These are phyloP conservation scores for Hydrotaea cyrtoneurina DNA, from an alignment of 2,888 invertebrate species.

Conservation along the genomic window DNA sequence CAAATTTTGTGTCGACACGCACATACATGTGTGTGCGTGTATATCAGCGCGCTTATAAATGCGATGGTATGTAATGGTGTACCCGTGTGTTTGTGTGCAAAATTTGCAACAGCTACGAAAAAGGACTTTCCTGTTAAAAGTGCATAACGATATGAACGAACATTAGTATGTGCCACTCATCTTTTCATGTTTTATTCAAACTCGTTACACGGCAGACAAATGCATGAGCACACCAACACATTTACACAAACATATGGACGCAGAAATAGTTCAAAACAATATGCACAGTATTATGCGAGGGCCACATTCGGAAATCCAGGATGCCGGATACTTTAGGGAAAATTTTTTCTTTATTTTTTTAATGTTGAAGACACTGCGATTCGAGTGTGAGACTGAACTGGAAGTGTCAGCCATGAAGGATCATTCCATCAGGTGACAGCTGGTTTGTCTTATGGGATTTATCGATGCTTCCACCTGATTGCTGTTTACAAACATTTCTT, in stretches of 20 bases:
- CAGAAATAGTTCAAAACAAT: neutral
- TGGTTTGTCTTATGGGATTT: no score
- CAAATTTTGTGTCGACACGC: no score
- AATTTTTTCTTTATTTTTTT: no score
- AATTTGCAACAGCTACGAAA: neutral
- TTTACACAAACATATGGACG: neutral
- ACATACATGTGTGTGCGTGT: neutral
- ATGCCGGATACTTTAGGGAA: no score
- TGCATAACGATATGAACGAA: constrained; percentile 56
- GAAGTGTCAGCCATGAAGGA: no score
- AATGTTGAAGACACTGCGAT: no score
- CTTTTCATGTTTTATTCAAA: constrained; percentile 64
- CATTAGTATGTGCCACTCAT: constrained; percentile 66
- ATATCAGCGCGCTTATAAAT: no score
- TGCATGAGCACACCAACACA: neutral
- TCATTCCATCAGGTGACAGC: no score
- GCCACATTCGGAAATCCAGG: neutral
- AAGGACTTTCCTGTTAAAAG: constrained; percentile 51
- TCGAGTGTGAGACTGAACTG: no score
- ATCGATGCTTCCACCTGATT: no score
- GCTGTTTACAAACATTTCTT: no score
- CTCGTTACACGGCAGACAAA: constrained; percentile 5
- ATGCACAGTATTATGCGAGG: neutral
- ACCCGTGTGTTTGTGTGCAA: constrained; percentile 1
- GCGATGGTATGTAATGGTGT: no score